A percentile compares a stretch with the other conserved stretches of the same genome.
These are phyloP conservation scores for Coelogynopora nodosa DNA, from an alignment of 2,888 invertebrate species.

Conservation along the genomic window DNA sequence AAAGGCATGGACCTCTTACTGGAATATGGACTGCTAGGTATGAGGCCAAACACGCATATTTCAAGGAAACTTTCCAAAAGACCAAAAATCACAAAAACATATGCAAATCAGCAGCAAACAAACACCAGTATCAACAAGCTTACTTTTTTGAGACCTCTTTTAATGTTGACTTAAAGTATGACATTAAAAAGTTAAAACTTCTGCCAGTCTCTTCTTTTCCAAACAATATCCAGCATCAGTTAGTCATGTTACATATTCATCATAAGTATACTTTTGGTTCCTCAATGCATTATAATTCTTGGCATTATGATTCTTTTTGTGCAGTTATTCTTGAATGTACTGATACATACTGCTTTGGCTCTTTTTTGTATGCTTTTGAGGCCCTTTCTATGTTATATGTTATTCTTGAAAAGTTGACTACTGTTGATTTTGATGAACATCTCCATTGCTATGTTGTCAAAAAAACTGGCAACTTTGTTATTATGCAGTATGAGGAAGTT, in stretches of 20 bases:
- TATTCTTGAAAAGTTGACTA: not conserved
- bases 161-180: not conserved
- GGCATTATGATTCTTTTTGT: not conserved
- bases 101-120: not conserved
- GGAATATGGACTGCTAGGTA: not conserved
- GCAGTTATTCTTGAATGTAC: not conserved
- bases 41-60: slow-evolving; percentile 11
- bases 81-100: slow-evolving; percentile 8
- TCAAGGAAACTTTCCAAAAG: slow-evolving; percentile 1
- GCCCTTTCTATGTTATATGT: not conserved
- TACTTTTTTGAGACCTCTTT: not conserved
- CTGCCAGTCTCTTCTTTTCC: not conserved
- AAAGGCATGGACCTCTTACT: not conserved
- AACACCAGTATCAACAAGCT: not conserved
- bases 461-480: not conserved
- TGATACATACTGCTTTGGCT: not conserved
- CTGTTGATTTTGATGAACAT: slow-evolving; percentile 19
- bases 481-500: not conserved
- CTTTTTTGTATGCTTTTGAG: not conserved
- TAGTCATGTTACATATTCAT: not conserved
- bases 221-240: not conserved
- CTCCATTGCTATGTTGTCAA: not conserved
- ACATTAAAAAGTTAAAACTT: not conserved
- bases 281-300: not conserved
- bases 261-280: not conserved